These are phyloP conservation scores for Lophochroa leadbeateri DNA, from an alignment of 2,113 vertebrate genomes.

Conservation along the genomic window DNA sequence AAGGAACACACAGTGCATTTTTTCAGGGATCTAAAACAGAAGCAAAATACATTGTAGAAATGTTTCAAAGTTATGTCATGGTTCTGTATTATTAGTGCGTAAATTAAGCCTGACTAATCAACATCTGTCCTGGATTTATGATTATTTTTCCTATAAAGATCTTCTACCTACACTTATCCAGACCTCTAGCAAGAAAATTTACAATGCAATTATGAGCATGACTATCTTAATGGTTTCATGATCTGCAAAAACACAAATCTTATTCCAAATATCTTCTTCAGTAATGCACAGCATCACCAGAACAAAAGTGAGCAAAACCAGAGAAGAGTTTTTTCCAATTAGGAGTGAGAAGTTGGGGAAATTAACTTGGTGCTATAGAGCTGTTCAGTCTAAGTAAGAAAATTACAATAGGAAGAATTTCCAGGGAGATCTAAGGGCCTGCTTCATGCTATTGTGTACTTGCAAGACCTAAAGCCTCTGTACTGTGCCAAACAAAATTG, in stretches of 20 bases:
- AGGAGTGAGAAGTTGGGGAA: neutral
- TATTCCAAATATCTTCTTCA: neutral
- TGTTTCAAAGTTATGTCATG: neutral
- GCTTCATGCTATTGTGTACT: neutral
- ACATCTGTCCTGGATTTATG: neutral
- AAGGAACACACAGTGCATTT: neutral
- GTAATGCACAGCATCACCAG: neutral
- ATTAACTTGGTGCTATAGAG: neutral
- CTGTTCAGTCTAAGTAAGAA: neutral
- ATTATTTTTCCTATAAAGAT: neutral
- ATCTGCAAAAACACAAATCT: neutral
- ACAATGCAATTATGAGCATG: neutral
- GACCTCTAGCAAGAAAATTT: neutral
- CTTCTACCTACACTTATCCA: neutral
- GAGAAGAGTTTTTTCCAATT: neutral
- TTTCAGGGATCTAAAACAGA: neutral
- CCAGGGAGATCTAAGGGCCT: neutral
- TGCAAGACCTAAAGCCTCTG: neutral
- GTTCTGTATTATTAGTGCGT: neutral
- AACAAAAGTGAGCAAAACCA: neutral
- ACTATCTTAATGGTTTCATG: neutral
- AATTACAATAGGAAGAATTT: neutral
- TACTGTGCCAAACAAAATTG: neutral
- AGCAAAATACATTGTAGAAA: neutral
- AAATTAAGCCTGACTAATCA: neutral